These are phyloP conservation scores for Itoplectis maculator DNA, from an alignment of 2,888 invertebrate species.

Conservation along the genomic window DNA sequence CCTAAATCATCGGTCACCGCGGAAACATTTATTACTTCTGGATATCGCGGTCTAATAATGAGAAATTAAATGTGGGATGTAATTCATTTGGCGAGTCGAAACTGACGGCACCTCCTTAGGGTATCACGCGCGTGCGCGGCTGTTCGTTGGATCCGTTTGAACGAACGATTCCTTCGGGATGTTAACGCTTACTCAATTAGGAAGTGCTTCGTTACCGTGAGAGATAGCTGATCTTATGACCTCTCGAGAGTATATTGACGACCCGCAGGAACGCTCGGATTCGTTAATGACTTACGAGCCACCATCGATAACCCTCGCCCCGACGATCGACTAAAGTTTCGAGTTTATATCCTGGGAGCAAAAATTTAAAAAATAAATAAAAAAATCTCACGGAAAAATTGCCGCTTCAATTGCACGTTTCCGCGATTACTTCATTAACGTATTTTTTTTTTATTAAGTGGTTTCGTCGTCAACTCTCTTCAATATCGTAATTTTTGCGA, in stretches of 20 bases:
- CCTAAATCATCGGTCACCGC: no score
- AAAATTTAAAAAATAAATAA: background rate
- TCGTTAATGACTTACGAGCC: conserved; percentile 32
- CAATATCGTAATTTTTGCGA: background rate
- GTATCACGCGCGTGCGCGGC: background rate
- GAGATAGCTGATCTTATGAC: conserved; percentile 30
- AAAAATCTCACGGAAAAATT: background rate
- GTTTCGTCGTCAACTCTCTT: background rate
- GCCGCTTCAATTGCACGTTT: no score
- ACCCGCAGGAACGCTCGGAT: background rate
- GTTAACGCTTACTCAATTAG: background rate
- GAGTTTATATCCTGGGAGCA: background rate
- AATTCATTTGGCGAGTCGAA: background rate
- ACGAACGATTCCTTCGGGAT: background rate
- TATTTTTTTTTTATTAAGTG: background rate
- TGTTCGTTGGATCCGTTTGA: background rate
- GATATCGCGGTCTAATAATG: no score
- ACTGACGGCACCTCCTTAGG: background rate
- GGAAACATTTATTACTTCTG: no score
- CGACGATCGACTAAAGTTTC: background rate
- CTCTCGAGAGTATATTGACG: conserved; percentile 10
- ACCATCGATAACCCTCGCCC: background rate
- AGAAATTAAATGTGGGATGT: background rate
- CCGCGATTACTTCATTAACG: no score
- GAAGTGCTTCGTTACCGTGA: conserved; percentile 29